phyloP scores from a whole-genome alignment of 2,797 vertebrate species.

The Emydoidea blandingii region DNA sequence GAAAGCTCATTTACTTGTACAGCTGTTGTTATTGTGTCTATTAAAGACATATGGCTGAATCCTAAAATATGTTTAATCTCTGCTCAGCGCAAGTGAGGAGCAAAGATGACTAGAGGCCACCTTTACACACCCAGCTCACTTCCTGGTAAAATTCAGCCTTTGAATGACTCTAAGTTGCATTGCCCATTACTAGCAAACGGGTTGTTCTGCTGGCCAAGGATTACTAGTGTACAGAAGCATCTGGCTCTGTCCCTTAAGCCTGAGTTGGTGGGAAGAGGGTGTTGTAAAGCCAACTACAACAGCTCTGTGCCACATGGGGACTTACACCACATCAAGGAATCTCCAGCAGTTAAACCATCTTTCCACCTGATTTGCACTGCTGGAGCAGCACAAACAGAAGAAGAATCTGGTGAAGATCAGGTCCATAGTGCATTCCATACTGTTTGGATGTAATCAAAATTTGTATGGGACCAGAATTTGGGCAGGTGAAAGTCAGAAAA shows the following conservation, averaged over 20 bases:
- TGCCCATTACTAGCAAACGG: neutral
- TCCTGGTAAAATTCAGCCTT: neutral
- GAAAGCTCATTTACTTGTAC: too few relatives aligned
- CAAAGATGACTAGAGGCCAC: neutral
- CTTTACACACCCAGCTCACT: neutral
- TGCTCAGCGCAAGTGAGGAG: neutral
- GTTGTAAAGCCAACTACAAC: neutral
- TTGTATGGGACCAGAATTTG: neutral
- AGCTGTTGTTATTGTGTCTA: neutral
- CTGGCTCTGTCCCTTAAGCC: neutral
- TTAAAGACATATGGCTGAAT: neutral
- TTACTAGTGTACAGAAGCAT: neutral
- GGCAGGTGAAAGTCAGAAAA: neutral
- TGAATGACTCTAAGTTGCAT: neutral
- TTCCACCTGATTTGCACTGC: neutral
- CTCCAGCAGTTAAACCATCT: neutral
- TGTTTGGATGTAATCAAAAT: neutral
- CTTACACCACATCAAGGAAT: neutral
- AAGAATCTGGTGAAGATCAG: neutral
- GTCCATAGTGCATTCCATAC: neutral
- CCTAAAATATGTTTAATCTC: neutral
- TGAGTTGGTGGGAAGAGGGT: neutral
- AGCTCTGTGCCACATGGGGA: neutral
- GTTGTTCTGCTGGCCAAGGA: neutral
- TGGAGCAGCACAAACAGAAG: neutral